Evolutionary conservation across 2,888 invertebrate genomes (phyloP), one percentile per base, ranked within the genome.

Genomic region (Ophioninae sp.): DNA sequence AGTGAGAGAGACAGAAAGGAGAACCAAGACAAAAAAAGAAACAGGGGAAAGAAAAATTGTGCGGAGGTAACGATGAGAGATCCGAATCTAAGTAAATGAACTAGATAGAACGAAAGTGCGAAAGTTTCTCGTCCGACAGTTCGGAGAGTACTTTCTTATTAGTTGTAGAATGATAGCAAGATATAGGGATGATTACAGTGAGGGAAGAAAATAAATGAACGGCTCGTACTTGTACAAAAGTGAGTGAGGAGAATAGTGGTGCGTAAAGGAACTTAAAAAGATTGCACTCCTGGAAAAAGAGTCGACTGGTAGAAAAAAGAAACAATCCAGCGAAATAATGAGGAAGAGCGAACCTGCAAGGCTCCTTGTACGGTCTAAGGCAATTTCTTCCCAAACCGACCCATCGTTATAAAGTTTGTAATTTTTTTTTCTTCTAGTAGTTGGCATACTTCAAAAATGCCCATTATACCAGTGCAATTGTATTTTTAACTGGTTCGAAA

Each of bases 291-390:
- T 56, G 39, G 44, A 78, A 64, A 69, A 50, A 81, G 17, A 30
- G 70, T 81, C 70, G 83, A 85, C 82, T 85, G 77, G 83, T 85
- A 86, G 85, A 82, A 86, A 87, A 86, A 85, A 88, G 85, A 86
- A 84, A 21, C 79, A 79, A 81, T 56, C 13, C 78, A 75, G 68
- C 65, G 62, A 81, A 78, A 83, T 83, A 88, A 87, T 88, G 87
- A 69, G 41, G 50, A 23, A 67, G n/a, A 44, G 44, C 10, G 7
- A 30, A 62, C 41, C 17, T 10, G 39, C 13, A 21, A 17, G 50
- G 50, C 50, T 17, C 13, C 17, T 50, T 17, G 50, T 50, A 50
- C 17, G 17, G 50, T 10, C 17, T 6, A 0, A 50, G 50, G 17
- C 50, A 17, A 50, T 50, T 50, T 17, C 17, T 17, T 50, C 50